phyloP scores from a whole-genome alignment of 2,797 vertebrate genomes.

The Acipenser ruthenus region DNA sequence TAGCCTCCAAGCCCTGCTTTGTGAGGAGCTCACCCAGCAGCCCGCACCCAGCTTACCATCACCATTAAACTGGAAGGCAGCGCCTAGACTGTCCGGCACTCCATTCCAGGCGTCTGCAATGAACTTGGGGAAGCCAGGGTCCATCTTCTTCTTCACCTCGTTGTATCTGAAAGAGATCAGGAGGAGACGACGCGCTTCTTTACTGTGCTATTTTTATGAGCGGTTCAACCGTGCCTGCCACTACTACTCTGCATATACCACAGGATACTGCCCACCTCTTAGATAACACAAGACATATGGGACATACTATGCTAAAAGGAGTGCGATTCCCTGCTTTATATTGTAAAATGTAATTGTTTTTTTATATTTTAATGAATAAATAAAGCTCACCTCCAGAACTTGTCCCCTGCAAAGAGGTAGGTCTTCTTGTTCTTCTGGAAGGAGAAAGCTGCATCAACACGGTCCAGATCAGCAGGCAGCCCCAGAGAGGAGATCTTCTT shows the following conservation, averaged over 20 bases:
- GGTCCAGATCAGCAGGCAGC: conserved; percentile 72
- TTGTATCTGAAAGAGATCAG: conserved; percentile 68
- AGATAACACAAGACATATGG: background rate
- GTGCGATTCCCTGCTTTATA: too few species aligned
- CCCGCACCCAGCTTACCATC: conserved; percentile 67
- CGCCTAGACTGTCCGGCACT: conserved; percentile 79
- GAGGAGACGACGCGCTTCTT: background rate
- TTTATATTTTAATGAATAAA: background rate
- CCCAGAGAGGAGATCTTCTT: conserved; percentile 78
- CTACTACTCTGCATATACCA: background rate
- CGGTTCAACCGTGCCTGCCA: background rate
- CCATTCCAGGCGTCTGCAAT: conserved; percentile 95
- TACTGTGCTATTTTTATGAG: too few species aligned
- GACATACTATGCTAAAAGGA: conserved; percentile 1
- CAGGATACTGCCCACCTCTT: background rate
- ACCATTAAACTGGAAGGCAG: conserved; percentile 73
- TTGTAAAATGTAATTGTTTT: too few species aligned
- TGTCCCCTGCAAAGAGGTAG: conserved; percentile 85
- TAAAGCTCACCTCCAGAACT: conserved; percentile 85
- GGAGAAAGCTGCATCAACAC: conserved; percentile 82
- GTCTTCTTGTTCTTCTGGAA: conserved; percentile 92
- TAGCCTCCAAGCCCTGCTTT: background rate
- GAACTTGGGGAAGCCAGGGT: conserved; percentile 86
- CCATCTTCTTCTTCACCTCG: conserved; percentile 85
- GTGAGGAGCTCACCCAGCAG: background rate